Evolutionary conservation across 2,888 invertebrate genomes (phyloP), one percentile per base, ranked within the genome.

Genomic region (Acholoe squamosa): DNA sequence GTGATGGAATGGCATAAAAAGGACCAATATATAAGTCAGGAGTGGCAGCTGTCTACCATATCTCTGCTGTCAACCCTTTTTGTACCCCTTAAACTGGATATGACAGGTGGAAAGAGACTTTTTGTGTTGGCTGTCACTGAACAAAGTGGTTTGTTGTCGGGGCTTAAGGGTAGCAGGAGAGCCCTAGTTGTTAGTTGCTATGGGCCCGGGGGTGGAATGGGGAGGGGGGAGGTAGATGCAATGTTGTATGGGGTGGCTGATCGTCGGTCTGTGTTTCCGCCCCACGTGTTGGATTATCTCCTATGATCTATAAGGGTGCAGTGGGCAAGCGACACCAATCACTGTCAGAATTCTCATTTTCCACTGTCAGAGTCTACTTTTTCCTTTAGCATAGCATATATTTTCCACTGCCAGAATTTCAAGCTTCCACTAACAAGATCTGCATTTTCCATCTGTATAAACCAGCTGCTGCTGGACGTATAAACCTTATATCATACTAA

Each of bases 111-210:
- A 28, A 71, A 71, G 71, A 22, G 71, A 28, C 71, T 71, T 71
- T 71, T 71, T 71, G 71, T 25, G 71, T 71, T 71, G 71, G 28
- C 71, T 71, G 71, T 71, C 71, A 71, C 19, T 71, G 71, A 28
- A 71, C 71, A 71, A 71, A 71, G 71, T 71, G 71, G 71, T 71
- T 71, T 71, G 71, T 71, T 71, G 71, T 71, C 71, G 28, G 31
- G 14, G 16, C 71, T 71, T 7, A 28, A 28, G 71, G 43, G 43
- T n/a, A 43, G 43, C 5, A 43, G 43, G 43, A 43, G 43, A 10
- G 71, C 1, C 71, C 71, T 7, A 25, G 71, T 25, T 71, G 71
- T 0, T 28, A 16, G 71, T 71, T 71, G 71, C 25, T 28, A 71
- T 19, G 61, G 43, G 61, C 61, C n/a, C 61, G 5, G n/a, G 61